A percentile compares a stretch with the other conserved stretches of the same genome.
Evolutionary conservation across 1,140 invertebrate genomes (phyloP).

Genomic region (Melipona quadrifasciata): DNA sequence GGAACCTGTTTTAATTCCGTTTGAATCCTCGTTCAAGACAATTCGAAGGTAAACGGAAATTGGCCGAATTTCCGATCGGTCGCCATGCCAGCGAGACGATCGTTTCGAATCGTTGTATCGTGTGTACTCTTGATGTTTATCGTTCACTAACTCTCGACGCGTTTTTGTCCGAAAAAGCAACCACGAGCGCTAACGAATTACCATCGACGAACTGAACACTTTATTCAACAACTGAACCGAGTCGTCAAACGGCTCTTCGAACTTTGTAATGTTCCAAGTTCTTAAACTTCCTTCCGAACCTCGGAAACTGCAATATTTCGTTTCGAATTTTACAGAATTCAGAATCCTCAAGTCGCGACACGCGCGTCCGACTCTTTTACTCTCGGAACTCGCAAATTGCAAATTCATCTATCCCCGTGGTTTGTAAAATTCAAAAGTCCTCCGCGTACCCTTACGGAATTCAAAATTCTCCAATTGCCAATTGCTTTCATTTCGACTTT

Average conservation of each 20-base stretch:
- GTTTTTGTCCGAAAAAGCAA: background rate
- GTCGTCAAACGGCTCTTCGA: background rate
- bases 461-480: no score
- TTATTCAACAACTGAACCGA: background rate
- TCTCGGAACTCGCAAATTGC: no score
- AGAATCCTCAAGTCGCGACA: no score
- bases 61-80: background rate
- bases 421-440: no score
- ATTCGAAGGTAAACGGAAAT: background rate
- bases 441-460: no score
- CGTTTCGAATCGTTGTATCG: conserved; percentile 26
- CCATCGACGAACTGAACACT: background rate
- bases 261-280: background rate
- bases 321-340: background rate
- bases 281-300: background rate
- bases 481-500: no score
- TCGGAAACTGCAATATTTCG: background rate
- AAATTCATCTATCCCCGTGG: no score
- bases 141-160: conserved; percentile 1
- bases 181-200: background rate
- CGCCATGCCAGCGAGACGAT: conserved; percentile 14
- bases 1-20: no score
- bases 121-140: conserved; percentile 32
- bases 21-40: background rate
- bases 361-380: no score